Conservation (phyloP, 1,140 invertebrate genomes). For the Planococcus citri region DNA sequence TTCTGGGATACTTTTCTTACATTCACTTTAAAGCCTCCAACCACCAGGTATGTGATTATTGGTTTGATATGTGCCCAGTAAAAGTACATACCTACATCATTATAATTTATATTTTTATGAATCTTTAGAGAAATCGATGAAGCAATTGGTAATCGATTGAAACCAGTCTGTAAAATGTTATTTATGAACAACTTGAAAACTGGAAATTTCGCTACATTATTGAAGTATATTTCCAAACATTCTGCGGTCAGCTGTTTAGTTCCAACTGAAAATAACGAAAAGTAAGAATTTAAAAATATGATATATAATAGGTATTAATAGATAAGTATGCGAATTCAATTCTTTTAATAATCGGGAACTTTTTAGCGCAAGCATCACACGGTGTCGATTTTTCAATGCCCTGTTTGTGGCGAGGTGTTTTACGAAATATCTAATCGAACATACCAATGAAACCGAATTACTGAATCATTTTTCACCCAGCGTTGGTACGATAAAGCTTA, state of each 20-base stretch:
- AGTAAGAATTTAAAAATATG: not conserved
- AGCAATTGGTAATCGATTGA: constrained; percentile 64
- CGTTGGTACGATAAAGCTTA: constrained; percentile 30
- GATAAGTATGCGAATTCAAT: not conserved
- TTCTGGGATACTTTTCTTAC: constrained; percentile 90
- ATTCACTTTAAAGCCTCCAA: constrained; percentile 71
- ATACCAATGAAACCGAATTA: constrained; percentile 58
- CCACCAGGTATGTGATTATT: constrained; percentile 44
- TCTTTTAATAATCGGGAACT: not conserved
- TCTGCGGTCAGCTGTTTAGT: not conserved
- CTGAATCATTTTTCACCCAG: constrained; percentile 54
- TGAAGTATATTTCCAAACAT: constrained; percentile 54
- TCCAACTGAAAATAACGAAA: not conserved
- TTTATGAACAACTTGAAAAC: constrained; percentile 67
- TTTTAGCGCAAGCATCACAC: constrained; percentile 47
- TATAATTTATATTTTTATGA: constrained; percentile 21
- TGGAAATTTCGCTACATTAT: constrained; percentile 73
- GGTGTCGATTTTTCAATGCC: constrained; percentile 91
- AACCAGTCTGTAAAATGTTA: constrained; percentile 56
- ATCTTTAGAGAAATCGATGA: constrained; percentile 58
- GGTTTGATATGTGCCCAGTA: not conserved
- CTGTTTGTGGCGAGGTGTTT: constrained; percentile 80
- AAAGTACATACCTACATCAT: constrained; percentile 11
- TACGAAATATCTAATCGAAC: constrained; percentile 78
- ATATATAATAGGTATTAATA: not conserved